Evolutionary conservation across 2,797 vertebrate genomes (phyloP), one percentile per base, ranked within the genome.

Genomic region (Phoxinus dragarum): DNA sequence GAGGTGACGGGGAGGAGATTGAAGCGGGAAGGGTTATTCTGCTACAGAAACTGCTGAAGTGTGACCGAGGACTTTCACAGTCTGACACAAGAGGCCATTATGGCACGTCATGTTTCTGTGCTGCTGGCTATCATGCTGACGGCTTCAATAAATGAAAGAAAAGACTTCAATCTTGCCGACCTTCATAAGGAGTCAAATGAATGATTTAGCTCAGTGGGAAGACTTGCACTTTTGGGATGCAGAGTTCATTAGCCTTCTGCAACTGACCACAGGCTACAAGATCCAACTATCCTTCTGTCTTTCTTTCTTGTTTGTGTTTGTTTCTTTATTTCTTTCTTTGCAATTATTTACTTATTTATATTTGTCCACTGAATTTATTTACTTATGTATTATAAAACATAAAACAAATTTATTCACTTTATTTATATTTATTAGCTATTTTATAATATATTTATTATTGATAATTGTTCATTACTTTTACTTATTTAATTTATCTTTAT

Each of bases 1-100:
- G 66, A 81, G 87, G 69, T 79, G 86, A 83, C 75, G 9, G 68
- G 80, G 72, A 79, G 71, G 81, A 52, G 84, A 81, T 47, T 78
- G 87, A 84, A 61, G 80, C n/a, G 16, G 61, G 69, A 59, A 81
- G 75, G 74, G 71, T 77, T 81, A 68, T 81, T 84, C 67, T 71
- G 31, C 27, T 21, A 14, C 42, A 11, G 44, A 5, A 66, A 40
- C 72, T 34, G 59, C 72, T 78, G 14, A 42, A 72, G 83, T 73
- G 36, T 88, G 76, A 61, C 36, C 10, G 59, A 64, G 44, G 84
- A 85, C 77, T 66, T 80, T 71, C 77, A 78, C 36, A 47, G 49
- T 77, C 82, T 59, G 74, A 23, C 82, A 69, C 49, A 23, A 59
- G 74, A 77, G 74, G 64, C n/a, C 64, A 71, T 84, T 56, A 84